Conservation (phyloP, 2,888 invertebrate genomes). For the Pristionchus arcanus region DNA sequence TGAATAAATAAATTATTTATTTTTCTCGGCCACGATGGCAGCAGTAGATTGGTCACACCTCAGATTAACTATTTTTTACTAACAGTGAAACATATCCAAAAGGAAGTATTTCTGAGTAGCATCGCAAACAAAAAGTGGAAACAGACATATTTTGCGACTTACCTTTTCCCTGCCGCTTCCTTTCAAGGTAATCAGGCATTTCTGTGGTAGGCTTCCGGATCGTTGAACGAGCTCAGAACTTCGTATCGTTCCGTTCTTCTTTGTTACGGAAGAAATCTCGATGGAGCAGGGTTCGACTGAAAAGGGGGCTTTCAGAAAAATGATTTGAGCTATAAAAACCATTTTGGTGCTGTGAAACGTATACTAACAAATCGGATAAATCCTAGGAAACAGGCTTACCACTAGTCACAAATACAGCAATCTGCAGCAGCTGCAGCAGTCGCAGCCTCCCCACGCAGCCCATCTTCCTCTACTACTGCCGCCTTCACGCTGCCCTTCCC, state of each 20-base stretch:
- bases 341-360: too few relatives aligned
- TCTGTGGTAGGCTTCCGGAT: slow-evolving; percentile 14
- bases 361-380: too few relatives aligned
- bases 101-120: background rate
- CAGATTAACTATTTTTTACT: background rate
- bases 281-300: slow-evolving; percentile 16
- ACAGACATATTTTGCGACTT: background rate
- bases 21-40: background rate
- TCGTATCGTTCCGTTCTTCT: slow-evolving; percentile 11
- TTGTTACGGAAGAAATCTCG: background rate
- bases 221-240: background rate
- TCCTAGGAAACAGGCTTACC: background rate
- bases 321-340: too few relatives aligned
- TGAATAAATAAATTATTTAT: background rate
- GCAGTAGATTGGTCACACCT: background rate
- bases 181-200: slow-evolving; percentile 18
- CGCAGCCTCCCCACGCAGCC: background rate
- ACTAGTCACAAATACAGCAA: background rate
- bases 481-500: background rate
- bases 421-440: slow-evolving; percentile 20
- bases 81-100: background rate
- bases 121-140: background rate
- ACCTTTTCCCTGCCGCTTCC: slow-evolving; percentile 31
- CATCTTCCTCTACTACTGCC: background rate
- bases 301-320: background rate